A percentile compares a stretch with the other conserved stretches of the same genome.
Evolutionary conservation across 2,888 invertebrate species (phyloP).

Genomic region (Standfussiana lucernea): DNA sequence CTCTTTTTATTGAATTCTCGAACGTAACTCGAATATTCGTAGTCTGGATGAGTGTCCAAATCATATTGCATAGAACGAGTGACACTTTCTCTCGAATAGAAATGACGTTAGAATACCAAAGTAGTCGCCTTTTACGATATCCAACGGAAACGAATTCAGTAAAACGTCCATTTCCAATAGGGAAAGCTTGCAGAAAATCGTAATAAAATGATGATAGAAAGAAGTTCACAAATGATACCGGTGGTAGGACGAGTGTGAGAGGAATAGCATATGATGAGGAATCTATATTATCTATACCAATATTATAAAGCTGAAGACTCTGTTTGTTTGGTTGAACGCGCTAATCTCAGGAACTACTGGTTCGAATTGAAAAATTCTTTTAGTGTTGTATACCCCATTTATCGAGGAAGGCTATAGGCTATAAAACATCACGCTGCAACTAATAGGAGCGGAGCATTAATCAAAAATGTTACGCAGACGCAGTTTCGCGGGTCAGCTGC

Average conservation of each 20-base stretch:
- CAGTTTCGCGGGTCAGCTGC: no score
- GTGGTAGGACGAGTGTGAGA: background rate
- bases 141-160: slow-evolving; percentile 2
- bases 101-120: slow-evolving; percentile 35
- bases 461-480: no score
- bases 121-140: slow-evolving; percentile 4
- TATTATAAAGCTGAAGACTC: no score
- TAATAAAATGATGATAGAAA: background rate
- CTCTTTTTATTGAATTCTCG: slow-evolving; percentile 16
- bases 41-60: slow-evolving; percentile 24
- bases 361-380: no score
- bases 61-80: slow-evolving; percentile 19
- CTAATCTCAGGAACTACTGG: no score
- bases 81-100: slow-evolving; percentile 14
- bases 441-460: no score
- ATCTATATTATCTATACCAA: no score
- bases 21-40: slow-evolving; percentile 26
- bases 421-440: no score
- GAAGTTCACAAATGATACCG: background rate
- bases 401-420: no score
- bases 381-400: no score
- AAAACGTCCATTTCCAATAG: background rate
- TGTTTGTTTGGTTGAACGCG: no score
- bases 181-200: background rate
- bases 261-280: no score